Evolutionary conservation across 2,888 invertebrate genomes (phyloP).

Genomic region (Lepetodrilus schrolli): DNA sequence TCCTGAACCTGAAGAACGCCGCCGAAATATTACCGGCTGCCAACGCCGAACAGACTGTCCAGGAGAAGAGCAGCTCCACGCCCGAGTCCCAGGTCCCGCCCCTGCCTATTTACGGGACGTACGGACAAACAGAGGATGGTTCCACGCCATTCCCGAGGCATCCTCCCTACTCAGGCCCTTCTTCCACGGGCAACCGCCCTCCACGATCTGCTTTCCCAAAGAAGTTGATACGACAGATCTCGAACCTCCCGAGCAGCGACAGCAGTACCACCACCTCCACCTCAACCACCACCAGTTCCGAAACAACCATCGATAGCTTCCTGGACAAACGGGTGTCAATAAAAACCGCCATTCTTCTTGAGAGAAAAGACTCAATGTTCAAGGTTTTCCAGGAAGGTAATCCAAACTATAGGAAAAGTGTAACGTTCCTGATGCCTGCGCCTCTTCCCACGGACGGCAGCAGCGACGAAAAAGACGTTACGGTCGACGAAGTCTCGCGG

Average conservation of each 20-base stretch:
- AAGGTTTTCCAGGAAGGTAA: conserved; percentile 15
- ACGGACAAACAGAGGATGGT: background rate
- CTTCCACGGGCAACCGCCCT: background rate
- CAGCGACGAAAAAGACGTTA: conserved; percentile 30
- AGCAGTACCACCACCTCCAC: conserved; percentile 36
- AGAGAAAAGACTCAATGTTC: conserved; percentile 29
- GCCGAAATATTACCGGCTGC: conserved; percentile 13
- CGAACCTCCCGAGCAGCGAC: conserved; percentile 38
- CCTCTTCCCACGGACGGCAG: conserved; percentile 25
- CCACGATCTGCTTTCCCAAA: conserved; percentile 29
- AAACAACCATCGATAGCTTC: conserved; percentile 13
- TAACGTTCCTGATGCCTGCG: conserved; percentile 33
- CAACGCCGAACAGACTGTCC: background rate
- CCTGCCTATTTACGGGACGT: background rate
- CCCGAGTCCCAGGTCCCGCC: conserved; percentile 26
- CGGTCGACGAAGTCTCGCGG: conserved; percentile 14
- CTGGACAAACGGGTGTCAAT: conserved; percentile 14
- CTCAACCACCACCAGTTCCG: conserved; percentile 32
- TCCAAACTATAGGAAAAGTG: conserved; percentile 31
- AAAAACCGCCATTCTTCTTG: background rate
- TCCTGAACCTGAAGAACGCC: conserved; percentile 28
- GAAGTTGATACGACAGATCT: conserved; percentile 39
- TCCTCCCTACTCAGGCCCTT: background rate
- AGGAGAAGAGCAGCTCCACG: conserved; percentile 13
- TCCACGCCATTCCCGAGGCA: background rate